Evolutionary conservation across 2,113 vertebrate species (phyloP), one percentile per base, ranked within the genome.

Genomic region (Vombatus ursinus): DNA sequence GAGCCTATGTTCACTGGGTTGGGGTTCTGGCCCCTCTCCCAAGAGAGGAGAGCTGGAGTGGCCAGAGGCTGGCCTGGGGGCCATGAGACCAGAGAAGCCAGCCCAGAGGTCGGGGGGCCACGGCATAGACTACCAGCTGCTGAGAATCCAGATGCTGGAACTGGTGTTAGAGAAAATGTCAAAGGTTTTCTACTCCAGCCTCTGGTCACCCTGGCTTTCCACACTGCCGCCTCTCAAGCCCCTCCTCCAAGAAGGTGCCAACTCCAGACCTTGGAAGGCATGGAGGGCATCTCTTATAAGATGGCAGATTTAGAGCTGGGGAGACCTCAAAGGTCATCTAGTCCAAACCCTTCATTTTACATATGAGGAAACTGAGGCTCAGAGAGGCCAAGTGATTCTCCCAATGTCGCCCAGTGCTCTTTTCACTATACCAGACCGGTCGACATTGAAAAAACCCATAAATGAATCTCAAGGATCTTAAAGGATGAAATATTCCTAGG

Each of bases 1-100:
- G 54, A 94, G 94, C 11, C 57, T 93, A 61, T 95, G 51, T 95
- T 77, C n/a, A n/a, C 23, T 31, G 50, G 50, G 37, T 12, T 50
- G 95, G 53, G 57, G n/a, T 89, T 51, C 14, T 19, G 54, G 53
- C 10, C 12, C 10, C 48, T 31, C 25, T 90, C 47, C 49, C 48
- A 50, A 50, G 48, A 50, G 14, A 25, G 10, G 47, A 48, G 28
- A 50, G 47, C 90, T 90, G 48, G 48, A 8, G 90, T 90, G 48
- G 25, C 24, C 90, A 50, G 90, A 90, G 90, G 26, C 25, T 50
- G 90, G 48, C 12, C 26, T 31, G 24, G 90, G n/a, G 49, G 47
- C 90, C 48, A 50, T 31, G 48, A 84, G 68, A 23, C 68, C n/a
- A 84, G 68, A 84, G 68, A 44, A 84, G 37, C 19, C 68, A 44